Evolutionary conservation across 1,140 invertebrate species (phyloP), one percentile per base, ranked within the genome.

Genomic region (Pseudomyrmex flavicornis): DNA sequence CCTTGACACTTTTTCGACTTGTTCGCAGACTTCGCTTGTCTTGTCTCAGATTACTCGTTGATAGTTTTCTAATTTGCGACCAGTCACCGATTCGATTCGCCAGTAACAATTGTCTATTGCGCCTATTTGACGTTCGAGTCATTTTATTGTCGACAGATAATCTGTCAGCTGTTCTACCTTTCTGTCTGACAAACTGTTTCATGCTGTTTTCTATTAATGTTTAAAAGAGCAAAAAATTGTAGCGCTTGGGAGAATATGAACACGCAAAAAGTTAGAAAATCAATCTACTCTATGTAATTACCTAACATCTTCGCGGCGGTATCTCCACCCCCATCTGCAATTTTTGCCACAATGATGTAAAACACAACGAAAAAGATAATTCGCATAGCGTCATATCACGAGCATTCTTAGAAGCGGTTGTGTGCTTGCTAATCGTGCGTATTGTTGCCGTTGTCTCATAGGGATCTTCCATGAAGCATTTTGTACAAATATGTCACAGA

Each of bases 321-420:
- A 26, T 68, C n/a, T 3, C 22, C 44, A 22, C 44, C 5, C 5
- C 35, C 44, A 17, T 48, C 56, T 44, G 76, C 76, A 66, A 80
- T 59, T 35, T 56, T 61, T 50, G 76, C 66, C 54, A 59, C 66
- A 56, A 61, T 66, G 48, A 59, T 61, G 66, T 72, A 72, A 61
- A 80, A 80, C 26, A 72, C 54, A 44, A 80, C n/a, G 22, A 80
- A 22, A 35, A 70, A 54, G 3, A 80, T 59, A 70, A 72, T 80
- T 80, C 66, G 76, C 76, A 80, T 80, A 80, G 66, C 76, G 76
- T 80, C 76, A 80, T 80, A 80, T 80, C 46, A 72, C 44, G 54
- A 20, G 66, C 76, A 80, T 80, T 22, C 76, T 80, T 72, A 59
- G 56, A 50, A 4, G 12, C 75, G 50, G 9, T 69, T 8, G n/a